Evolutionary conservation across 2,888 invertebrate genomes (phyloP), one percentile per base, ranked within the genome.

Genomic region (Drosophila borealis): DNA sequence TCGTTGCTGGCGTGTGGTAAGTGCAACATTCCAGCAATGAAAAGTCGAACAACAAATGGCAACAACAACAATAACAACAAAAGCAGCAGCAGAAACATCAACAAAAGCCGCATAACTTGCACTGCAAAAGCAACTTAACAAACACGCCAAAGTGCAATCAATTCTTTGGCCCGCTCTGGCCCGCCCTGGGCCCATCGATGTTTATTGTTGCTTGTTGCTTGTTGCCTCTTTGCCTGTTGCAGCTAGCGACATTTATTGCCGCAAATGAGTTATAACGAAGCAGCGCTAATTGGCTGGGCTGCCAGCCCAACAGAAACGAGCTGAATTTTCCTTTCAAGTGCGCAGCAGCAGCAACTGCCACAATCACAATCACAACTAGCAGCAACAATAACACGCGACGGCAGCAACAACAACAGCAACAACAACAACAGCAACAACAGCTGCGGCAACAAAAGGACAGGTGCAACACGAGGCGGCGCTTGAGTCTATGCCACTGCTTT

Each of bases 101-200:
- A 54, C 54, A 59, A 57, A 36, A 41, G 57, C 34, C 37, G 57
- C 57, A 57, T 41, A 25, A 37, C 62, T 63, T 42, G 36, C 39
- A 70, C 57, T 44, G 42, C 66, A 8, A 55, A 50, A 36, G 14
- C 14, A 68, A 66, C 63, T 69, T 55, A 66, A 61, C 48, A 70
- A 74, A 71, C 77, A 80, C 80, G 78, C 78, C 79, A 79, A 77
- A 77, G 63, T 59, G 80, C 80, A 80, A 76, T 78, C 70, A 85
- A 72, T 65, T 71, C 68, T 57, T 60, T 59, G 33, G 62, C 60
- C 37, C 54, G 48, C 50, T 25, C 36, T 8, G 41, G 8, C 29
- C 39, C 46, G 36, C 71, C 59, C 66, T 60, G 51, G 3, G 34
- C 39, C 48, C 34, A 13, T 11, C 54, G 14, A 17, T 55, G 57